Base-by-base conservation (phyloP, 37 sponge, comb jelly and placozoan species). In the Diacarnus erythraeanus region DNA sequence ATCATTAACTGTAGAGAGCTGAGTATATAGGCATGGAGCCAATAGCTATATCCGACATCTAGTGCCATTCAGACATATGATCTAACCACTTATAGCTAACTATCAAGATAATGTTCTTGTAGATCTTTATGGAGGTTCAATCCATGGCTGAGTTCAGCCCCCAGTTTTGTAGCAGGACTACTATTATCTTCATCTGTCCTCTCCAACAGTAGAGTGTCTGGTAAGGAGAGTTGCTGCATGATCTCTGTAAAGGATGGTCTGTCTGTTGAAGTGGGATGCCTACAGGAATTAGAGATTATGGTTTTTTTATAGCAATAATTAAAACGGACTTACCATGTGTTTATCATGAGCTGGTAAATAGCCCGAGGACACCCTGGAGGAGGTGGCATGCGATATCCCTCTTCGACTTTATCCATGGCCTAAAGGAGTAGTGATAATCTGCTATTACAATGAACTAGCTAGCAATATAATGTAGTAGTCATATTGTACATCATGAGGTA, bases 291-390 rank as follows among this genome's bases (percentile, higher is more conserved):
- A 6, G 27, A 60, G 61, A 60, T 60, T 6, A n/a, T 26, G 27
- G 61, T 4, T 21, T 60, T 60, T 47, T 47, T 15, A 12, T 47
- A 15, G 6, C 51, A 47, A 6, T 15, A 47, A 12, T 12, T 47
- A 47, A 12, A 47, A 6, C 12, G 12, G 51, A 15, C 85, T 71
- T 58, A 84, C 85, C 85, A 84, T 57, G 71, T 57, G 1, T 76
- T 25, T 22, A 84, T 76, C 85, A 84, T 84, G 36, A 84, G 22
- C 34, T 76, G 1, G 29, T 84, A 84, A 5, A 84, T 66, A 54
- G 60, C 72, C 66, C 63, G 76, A 27, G 77, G 65, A 77, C 85
- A 84, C 1, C 72, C 85, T 21, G 85, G 78, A 41, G 85, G 85
- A 20, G 85, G 85, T 23, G 77, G 69, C 61, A 56, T 71, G 72